Evolutionary conservation across 1,140 invertebrate species (phyloP).

Genomic region (Zaprionus capensis): DNA sequence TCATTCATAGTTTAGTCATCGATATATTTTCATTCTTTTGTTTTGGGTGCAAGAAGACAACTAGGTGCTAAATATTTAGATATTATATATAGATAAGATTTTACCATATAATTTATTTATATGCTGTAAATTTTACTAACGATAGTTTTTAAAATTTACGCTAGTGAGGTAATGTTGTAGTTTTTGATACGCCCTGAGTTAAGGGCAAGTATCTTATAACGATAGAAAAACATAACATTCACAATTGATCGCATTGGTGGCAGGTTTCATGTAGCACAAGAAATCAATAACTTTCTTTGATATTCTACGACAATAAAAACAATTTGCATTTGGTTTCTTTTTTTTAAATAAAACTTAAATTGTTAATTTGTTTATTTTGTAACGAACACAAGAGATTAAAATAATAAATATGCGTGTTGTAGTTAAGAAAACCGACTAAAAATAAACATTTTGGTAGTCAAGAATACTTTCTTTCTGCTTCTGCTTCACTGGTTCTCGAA

Average conservation of each 20-base stretch:
- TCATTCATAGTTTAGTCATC: slow-evolving; percentile 30
- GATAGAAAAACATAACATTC: slow-evolving; percentile 4
- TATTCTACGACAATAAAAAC: not conserved
- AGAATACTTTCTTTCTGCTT: slow-evolving; percentile 41
- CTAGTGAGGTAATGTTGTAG: slow-evolving; percentile 81
- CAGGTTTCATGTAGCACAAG: not conserved
- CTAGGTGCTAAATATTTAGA: slow-evolving; percentile 62
- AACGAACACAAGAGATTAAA: slow-evolving; percentile 45
- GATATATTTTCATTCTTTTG: slow-evolving; percentile 27
- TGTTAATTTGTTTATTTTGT: slow-evolving; percentile 39
- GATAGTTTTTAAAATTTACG: slow-evolving; percentile 57
- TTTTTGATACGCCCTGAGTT: slow-evolving; percentile 33
- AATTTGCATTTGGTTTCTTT: slow-evolving; percentile 5
- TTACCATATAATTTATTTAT: slow-evolving; percentile 36
- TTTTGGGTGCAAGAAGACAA: slow-evolving; percentile 58
- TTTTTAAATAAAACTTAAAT: slow-evolving; percentile 45
- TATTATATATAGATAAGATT: slow-evolving; percentile 24
- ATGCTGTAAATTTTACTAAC: slow-evolving; percentile 67
- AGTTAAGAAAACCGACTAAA: slow-evolving; percentile 33
- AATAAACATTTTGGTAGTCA: slow-evolving; percentile 39
- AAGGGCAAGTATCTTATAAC: not conserved
- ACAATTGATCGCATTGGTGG: not conserved
- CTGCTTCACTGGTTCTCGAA: slow-evolving; percentile 22
- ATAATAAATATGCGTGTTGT: slow-evolving; percentile 48
- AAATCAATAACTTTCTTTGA: not conserved